phyloP scores from a whole-genome alignment of 2,888 invertebrate species.

The Alloplasta piceator region DNA sequence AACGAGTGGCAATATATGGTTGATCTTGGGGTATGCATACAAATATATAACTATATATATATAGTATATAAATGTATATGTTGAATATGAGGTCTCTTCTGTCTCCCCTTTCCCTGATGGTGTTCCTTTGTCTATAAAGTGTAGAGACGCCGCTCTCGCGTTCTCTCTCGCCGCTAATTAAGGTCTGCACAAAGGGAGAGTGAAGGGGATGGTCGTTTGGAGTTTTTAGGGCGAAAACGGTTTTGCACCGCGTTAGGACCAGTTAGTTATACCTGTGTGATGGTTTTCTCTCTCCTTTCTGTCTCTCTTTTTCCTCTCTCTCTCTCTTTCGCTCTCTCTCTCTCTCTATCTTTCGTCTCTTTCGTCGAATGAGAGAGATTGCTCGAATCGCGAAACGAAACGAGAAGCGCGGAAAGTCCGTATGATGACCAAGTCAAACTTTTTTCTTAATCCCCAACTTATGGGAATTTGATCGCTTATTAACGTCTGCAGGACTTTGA shows the following conservation, averaged over 20 bases:
- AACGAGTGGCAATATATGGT: slow-evolving; percentile 67
- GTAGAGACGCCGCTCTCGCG: slow-evolving; percentile 58
- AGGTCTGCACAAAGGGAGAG: slow-evolving; percentile 58
- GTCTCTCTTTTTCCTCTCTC: slow-evolving; percentile 14
- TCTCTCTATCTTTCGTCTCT: slow-evolving; percentile 17
- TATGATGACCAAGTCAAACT: slow-evolving; percentile 5
- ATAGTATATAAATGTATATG: background rate
- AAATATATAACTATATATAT: slow-evolving; percentile 4
- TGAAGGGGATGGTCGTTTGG: slow-evolving; percentile 61
- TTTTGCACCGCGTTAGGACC: slow-evolving; percentile 73
- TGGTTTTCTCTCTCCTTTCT: slow-evolving; percentile 12
- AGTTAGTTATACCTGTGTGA: slow-evolving; percentile 67
- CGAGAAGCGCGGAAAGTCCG: slow-evolving; percentile 11
- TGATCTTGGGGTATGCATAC: slow-evolving; percentile 33
- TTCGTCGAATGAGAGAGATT: slow-evolving; percentile 18
- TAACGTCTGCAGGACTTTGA: background rate
- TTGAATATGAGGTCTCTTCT: background rate
- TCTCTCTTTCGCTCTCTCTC: slow-evolving; percentile 16
- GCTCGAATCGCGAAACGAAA: slow-evolving; percentile 9
- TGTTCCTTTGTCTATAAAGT: slow-evolving; percentile 63
- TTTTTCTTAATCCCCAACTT: background rate
- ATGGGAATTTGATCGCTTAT: slow-evolving; percentile 36
- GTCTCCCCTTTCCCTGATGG: slow-evolving; percentile 12
- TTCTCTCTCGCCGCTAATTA: slow-evolving; percentile 68
- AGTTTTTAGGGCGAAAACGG: slow-evolving; percentile 70